These are phyloP conservation scores for Machimus atricapillus DNA, from an alignment of 2,888 invertebrate species.

Conservation along the genomic window DNA sequence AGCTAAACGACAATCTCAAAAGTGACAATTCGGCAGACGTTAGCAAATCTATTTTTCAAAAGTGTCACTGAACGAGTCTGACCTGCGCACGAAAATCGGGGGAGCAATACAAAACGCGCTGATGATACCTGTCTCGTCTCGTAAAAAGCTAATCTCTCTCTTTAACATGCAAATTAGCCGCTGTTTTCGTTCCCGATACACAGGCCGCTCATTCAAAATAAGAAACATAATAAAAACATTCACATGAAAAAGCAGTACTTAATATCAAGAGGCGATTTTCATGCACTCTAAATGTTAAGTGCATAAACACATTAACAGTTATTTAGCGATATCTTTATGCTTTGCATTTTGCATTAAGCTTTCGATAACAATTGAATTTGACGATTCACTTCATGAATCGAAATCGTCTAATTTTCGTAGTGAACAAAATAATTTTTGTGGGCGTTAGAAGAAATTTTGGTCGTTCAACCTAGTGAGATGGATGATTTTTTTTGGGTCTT, in stretches of 20 bases:
- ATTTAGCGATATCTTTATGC: background rate
- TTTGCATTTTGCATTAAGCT: background rate
- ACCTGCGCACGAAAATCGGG: background rate
- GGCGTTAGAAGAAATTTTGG: background rate
- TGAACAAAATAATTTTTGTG: background rate
- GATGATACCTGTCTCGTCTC: background rate
- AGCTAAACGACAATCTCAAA: background rate
- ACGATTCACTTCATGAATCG: background rate
- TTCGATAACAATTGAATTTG: background rate
- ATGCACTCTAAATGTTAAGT: background rate
- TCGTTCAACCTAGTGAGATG: background rate
- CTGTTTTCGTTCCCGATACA: background rate
- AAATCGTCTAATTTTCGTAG: background rate
- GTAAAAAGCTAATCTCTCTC: background rate
- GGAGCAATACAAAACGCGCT: background rate
- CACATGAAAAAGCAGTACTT: background rate
- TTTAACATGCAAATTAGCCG: background rate
- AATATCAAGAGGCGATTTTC: background rate
- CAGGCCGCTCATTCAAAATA: background rate
- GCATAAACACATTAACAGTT: background rate
- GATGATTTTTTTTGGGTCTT: background rate
- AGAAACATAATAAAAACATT: background rate
- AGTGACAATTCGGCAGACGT: background rate
- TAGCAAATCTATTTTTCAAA: background rate
- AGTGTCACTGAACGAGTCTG: background rate